These are phyloP conservation scores for Lutraria lutraria DNA, from an alignment of 2,888 invertebrate genomes.

Conservation along the genomic window DNA sequence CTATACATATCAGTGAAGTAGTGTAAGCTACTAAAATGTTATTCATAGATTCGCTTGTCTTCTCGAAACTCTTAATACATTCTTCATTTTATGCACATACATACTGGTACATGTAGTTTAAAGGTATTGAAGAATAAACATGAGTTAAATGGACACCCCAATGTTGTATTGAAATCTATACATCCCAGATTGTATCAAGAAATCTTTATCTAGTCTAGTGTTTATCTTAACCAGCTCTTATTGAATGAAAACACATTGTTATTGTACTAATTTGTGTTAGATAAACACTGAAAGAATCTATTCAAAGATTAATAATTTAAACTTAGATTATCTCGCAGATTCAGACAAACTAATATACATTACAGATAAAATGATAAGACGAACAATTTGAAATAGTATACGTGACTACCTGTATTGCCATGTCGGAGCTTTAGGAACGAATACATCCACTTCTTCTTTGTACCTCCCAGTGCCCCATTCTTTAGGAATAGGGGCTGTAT, in stretches of 20 bases:
- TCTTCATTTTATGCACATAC: too few relatives aligned
- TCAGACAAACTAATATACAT: background rate
- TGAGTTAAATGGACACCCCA: too few relatives aligned
- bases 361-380: constrained; percentile 2
- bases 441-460: constrained; percentile 76
- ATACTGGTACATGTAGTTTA: too few relatives aligned
- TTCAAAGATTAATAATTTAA: background rate
- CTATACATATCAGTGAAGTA: too few relatives aligned
- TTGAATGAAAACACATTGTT: background rate
- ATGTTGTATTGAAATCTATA: too few relatives aligned
- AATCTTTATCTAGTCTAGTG: constrained; percentile 5
- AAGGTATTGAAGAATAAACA: too few relatives aligned
- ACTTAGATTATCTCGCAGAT: background rate
- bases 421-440: constrained; percentile 76
- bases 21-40: too few relatives aligned
- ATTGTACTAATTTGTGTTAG: background rate
- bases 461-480: constrained; percentile 79
- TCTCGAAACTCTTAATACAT: too few relatives aligned
- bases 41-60: too few relatives aligned
- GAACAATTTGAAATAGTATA: constrained; percentile 34
- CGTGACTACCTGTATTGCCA: constrained; percentile 75
- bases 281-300: background rate
- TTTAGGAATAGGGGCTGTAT: constrained; percentile 68
- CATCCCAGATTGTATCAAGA: background rate
- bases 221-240: background rate